phyloP scores from a whole-genome alignment of 2,113 vertebrate species.

The Gallinago paraguaiae region DNA sequence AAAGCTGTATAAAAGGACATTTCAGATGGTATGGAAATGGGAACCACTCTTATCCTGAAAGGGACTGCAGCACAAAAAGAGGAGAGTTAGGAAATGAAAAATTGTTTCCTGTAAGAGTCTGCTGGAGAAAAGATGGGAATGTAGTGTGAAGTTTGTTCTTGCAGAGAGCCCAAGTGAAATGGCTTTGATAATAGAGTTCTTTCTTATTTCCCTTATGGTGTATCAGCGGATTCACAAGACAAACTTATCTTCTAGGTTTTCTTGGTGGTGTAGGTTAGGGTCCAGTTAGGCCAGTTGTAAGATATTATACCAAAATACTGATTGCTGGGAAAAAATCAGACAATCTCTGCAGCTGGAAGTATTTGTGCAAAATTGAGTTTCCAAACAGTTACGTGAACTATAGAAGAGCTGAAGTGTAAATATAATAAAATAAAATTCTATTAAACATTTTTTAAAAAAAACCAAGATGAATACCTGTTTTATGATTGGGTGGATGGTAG shows the following conservation, averaged over 20 bases:
- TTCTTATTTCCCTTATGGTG: background rate
- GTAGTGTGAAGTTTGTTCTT: background rate
- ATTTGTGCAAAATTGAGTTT: background rate
- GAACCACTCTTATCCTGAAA: background rate
- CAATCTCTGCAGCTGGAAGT: background rate
- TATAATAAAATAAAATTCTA: background rate
- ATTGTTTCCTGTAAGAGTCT: background rate
- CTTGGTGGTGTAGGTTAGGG: background rate
- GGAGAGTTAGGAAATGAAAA: background rate
- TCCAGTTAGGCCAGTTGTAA: background rate
- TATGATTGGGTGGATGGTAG: fast-evolving
- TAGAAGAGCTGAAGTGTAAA: background rate
- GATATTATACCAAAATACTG: background rate
- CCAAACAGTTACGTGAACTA: background rate
- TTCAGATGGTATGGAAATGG: background rate
- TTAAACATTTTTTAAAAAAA: background rate
- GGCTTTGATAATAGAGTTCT: background rate
- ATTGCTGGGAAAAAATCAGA: background rate
- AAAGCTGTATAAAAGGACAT: background rate
- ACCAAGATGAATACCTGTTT: background rate
- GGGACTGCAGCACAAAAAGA: background rate
- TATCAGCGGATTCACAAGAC: background rate
- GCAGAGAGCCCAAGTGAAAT: background rate
- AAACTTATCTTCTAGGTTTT: background rate
- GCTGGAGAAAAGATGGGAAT: background rate